Percentiles rank a stretch among this genome's conserved stretches.
phyloP scores from a whole-genome alignment of 2,113 vertebrate genomes.

The Oryzias javanicus region DNA sequence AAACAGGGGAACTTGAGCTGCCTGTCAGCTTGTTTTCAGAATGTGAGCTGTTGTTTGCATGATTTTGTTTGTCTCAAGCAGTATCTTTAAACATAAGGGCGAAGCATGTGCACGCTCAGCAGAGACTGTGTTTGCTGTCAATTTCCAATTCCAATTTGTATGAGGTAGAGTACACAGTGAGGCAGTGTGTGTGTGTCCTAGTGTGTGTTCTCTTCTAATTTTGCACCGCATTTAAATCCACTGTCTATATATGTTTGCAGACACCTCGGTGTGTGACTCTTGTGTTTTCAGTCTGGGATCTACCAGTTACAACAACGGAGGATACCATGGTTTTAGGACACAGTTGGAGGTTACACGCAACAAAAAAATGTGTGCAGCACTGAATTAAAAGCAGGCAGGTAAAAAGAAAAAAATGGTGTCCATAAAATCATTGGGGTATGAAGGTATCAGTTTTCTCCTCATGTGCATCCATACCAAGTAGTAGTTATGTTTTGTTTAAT shows the following conservation, averaged over 20 bases:
- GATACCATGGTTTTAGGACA: slow-evolving; percentile 25
- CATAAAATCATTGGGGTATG: slow-evolving; percentile 14
- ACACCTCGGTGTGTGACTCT: slow-evolving; percentile 3
- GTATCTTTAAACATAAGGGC: slow-evolving; percentile 48
- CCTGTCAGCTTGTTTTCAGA: slow-evolving; percentile 4
- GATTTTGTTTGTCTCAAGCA: slow-evolving; percentile 38
- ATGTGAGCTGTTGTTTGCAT: slow-evolving; percentile 35
- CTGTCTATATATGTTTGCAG: slow-evolving; percentile 2
- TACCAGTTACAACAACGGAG: slow-evolving; percentile 32
- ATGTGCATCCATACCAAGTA: slow-evolving; percentile 52
- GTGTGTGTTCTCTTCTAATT: slow-evolving; percentile 36
- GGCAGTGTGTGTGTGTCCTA: slow-evolving; percentile 16
- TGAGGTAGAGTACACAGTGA: slow-evolving; percentile 46
- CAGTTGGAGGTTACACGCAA: slow-evolving; percentile 34
- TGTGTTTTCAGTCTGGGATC: slow-evolving; percentile 9
- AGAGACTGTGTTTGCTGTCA: slow-evolving; percentile 62
- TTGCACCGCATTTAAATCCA: slow-evolving; percentile 22
- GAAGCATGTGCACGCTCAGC: slow-evolving; percentile 51
- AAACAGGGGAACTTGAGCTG: slow-evolving; percentile 49
- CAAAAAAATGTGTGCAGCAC: slow-evolving; percentile 29
- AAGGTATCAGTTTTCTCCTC: slow-evolving; percentile 40
- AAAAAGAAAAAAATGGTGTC: background rate
- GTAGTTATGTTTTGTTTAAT: slow-evolving; percentile 71
- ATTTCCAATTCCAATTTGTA: slow-evolving; percentile 49
- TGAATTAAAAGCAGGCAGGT: slow-evolving; percentile 37